Conservation (phyloP, 2,113 vertebrate species). For the Pollimyrus isidori region DNA sequence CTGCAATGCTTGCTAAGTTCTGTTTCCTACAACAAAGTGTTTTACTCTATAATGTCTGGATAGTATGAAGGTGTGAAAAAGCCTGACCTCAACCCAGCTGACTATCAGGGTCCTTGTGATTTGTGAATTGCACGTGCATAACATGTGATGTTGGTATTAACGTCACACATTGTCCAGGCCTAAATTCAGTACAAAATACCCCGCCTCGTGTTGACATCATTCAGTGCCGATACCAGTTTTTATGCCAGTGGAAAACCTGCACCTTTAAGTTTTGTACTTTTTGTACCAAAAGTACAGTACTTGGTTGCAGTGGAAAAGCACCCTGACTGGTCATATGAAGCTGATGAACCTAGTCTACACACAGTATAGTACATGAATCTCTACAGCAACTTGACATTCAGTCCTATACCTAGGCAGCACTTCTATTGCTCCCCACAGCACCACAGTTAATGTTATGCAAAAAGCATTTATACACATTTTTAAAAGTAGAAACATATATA, state of each 20-base stretch:
- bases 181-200: not conserved
- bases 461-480: not conserved
- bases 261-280: not conserved
- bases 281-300: not conserved
- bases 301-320: not conserved
- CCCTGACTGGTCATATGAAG: not conserved
- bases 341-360: not conserved
- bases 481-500: not conserved
- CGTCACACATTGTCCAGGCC: not conserved
- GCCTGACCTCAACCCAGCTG: not conserved
- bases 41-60: not conserved
- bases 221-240: not conserved
- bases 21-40: not conserved
- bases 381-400: not conserved
- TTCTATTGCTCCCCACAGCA: not conserved
- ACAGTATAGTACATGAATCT: not conserved
- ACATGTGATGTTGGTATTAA: not conserved
- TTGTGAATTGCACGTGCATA: not conserved
- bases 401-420: not conserved
- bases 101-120: not conserved
- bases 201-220: not conserved
- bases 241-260: not conserved
- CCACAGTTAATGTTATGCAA: not conserved
- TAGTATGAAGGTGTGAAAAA: not conserved
- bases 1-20: not conserved